A percentile compares a stretch with the other conserved stretches of the same genome.
phyloP scores from a whole-genome alignment of 2,888 invertebrate genomes.

The Amphipyra berbera region DNA sequence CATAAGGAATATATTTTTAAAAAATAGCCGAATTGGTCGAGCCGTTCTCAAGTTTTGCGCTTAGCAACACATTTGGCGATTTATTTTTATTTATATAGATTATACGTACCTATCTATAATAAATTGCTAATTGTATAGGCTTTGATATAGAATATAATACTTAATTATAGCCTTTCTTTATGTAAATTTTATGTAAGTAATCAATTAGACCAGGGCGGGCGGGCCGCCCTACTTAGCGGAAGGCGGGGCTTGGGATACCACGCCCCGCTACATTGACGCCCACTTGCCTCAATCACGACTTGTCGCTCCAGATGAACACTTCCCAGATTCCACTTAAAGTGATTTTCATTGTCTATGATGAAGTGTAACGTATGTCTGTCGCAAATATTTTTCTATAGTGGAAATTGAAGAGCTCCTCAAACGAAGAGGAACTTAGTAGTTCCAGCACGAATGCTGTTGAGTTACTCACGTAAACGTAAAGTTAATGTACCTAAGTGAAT shows the following conservation, averaged over 20 bases:
- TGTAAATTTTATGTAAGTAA: constrained; percentile 51
- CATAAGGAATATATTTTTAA: too few species aligned
- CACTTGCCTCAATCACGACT: constrained; percentile 53
- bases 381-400: not conserved
- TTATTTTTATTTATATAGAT: too few species aligned
- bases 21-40: too few species aligned
- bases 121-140: constrained; percentile 18
- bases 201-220: constrained; percentile 56
- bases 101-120: not conserved
- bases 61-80: too few species aligned
- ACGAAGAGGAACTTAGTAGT: too few species aligned
- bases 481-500: too few species aligned
- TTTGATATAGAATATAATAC: constrained; percentile 15
- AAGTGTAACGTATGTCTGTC: not conserved
- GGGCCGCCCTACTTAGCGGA: constrained; percentile 41
- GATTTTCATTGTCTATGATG: constrained; percentile 18
- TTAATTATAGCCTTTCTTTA: constrained; percentile 36
- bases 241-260: constrained; percentile 45
- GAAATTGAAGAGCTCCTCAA: too few species aligned
- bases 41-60: too few species aligned
- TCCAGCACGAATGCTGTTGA: too few species aligned
- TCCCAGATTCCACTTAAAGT: constrained; percentile 29
- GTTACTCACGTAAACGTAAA: too few species aligned
- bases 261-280: constrained; percentile 55
- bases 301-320: constrained; percentile 46